Percentiles rank a stretch among this genome's conserved stretches.
Conservation (phyloP, 2,113 vertebrate genomes). For the Rafetus swinhoei region DNA sequence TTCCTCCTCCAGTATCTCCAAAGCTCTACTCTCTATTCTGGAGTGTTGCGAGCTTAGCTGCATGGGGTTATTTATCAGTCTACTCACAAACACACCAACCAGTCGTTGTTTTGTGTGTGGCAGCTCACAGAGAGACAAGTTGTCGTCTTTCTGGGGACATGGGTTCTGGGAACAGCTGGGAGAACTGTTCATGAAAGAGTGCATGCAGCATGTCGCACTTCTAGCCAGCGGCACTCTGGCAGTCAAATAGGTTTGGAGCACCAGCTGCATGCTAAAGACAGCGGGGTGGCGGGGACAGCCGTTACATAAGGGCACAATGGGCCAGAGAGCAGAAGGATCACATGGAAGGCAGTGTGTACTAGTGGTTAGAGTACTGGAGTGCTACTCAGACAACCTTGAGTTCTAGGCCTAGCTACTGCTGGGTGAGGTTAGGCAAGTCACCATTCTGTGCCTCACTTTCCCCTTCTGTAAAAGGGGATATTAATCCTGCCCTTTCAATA, state of each 20-base stretch:
- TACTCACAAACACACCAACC: background rate
- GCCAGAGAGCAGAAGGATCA: background rate
- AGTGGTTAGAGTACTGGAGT: background rate
- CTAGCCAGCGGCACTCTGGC: background rate
- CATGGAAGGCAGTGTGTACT: background rate
- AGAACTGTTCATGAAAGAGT: background rate
- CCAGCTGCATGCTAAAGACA: background rate
- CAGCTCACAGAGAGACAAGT: background rate
- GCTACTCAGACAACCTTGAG: background rate
- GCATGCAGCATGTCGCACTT: rapidly evolving
- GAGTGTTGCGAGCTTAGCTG: background rate
- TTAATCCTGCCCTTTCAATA: background rate
- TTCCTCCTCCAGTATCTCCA: rapidly evolving
- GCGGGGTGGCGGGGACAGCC: rapidly evolving
- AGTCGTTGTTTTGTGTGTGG: background rate
- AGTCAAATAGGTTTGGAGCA: rapidly evolving
- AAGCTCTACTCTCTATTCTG: background rate
- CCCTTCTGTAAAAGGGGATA: background rate
- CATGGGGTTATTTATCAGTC: rapidly evolving
- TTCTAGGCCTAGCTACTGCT: background rate
- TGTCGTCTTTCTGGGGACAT: rapidly evolving
- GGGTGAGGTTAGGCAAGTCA: background rate
- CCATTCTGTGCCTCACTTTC: background rate
- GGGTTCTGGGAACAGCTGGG: background rate
- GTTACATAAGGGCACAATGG: background rate